phyloP scores from a whole-genome alignment of 2,888 invertebrate genomes.

The Mimumesa dahlbomi region DNA sequence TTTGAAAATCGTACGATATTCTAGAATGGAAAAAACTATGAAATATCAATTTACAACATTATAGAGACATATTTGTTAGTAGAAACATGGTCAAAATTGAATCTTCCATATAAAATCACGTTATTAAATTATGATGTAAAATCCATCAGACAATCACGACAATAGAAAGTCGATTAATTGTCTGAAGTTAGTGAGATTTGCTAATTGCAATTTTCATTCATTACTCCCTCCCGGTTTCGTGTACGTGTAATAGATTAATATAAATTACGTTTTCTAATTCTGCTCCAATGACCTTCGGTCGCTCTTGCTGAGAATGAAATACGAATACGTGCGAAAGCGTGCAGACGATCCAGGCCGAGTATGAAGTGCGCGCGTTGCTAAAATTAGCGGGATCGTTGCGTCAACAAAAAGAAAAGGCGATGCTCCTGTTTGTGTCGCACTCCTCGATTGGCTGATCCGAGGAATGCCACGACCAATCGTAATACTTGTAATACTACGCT shows the following conservation, averaged over 20 bases:
- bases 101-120: no score
- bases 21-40: no score
- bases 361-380: slow-evolving; percentile 64
- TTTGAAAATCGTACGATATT: no score
- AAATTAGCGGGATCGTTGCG: slow-evolving; percentile 68
- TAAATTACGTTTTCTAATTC: slow-evolving; percentile 41
- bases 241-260: slow-evolving; percentile 28
- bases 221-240: no score
- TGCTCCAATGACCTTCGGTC: slow-evolving; percentile 55
- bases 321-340: slow-evolving; percentile 60
- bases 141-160: no score
- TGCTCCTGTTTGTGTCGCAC: slow-evolving; percentile 62
- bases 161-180: no score
- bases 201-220: no score
- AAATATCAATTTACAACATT: neutral
- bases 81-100: no score
- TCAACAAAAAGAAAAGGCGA: slow-evolving; percentile 70
- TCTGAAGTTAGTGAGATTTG: no score
- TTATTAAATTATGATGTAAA: no score
- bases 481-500: slow-evolving; percentile 30
- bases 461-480: slow-evolving; percentile 58
- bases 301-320: slow-evolving; percentile 59
- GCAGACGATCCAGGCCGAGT: slow-evolving; percentile 64
- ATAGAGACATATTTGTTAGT: no score
- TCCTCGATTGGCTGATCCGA: slow-evolving; percentile 61